Conservation (phyloP, 2,888 invertebrate genomes). For the Ophion slaviceki region DNA sequence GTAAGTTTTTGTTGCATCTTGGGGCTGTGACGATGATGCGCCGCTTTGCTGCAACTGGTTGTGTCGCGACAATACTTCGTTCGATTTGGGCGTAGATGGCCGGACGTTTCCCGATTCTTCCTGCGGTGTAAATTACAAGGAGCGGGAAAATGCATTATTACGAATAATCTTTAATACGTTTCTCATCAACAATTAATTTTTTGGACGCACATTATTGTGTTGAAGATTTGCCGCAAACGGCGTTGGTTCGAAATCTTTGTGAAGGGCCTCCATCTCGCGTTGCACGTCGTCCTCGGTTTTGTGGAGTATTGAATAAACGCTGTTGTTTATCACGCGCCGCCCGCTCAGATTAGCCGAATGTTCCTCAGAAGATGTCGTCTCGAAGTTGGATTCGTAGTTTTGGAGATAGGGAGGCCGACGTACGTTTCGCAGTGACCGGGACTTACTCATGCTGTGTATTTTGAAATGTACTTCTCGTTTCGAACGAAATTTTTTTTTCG, state of each 20-base stretch:
- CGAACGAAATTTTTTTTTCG: too few relatives aligned
- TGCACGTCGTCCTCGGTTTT: constrained; percentile 3
- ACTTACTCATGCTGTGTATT: neutral
- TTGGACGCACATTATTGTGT: neutral
- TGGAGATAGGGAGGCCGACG: neutral
- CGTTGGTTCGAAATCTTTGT: neutral
- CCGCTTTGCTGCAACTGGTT: neutral
- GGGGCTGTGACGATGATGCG: neutral
- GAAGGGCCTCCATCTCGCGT: constrained; percentile 7
- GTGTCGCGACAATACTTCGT: neutral
- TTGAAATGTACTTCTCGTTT: neutral
- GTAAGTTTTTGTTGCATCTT: neutral
- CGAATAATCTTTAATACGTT: neutral
- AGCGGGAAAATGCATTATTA: neutral
- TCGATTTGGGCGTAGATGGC: neutral
- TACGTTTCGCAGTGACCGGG: neutral
- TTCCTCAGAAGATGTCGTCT: constrained; percentile 7
- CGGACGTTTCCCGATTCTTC: neutral
- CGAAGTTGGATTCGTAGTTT: neutral
- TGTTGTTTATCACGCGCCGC: constrained; percentile 8
- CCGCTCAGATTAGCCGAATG: constrained; percentile 5
- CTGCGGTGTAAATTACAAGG: constrained; percentile 3
- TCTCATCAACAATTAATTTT: neutral
- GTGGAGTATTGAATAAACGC: constrained; percentile 1
- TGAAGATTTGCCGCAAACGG: neutral